A percentile compares a stretch with the other conserved stretches of the same genome.
Evolutionary conservation across 2,797 vertebrate genomes (phyloP).

Genomic region (Coccyzus lansbergi): DNA sequence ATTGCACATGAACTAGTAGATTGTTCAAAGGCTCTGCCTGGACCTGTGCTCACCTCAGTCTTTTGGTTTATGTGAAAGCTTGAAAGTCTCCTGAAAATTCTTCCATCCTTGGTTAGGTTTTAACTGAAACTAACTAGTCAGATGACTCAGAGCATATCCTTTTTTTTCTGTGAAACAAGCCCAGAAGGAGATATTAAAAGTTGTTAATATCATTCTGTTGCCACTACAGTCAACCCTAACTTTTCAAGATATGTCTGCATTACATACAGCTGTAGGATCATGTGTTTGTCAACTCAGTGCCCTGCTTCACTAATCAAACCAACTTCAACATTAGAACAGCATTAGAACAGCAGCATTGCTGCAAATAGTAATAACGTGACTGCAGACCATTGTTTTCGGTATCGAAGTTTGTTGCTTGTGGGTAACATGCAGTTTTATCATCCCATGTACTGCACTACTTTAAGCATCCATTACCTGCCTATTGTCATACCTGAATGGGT

Average conservation of each 20-base stretch:
- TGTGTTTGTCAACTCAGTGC: accelerated
- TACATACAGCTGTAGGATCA: background rate
- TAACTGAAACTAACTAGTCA: background rate
- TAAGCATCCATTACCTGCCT: background rate
- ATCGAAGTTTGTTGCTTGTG: background rate
- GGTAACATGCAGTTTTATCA: background rate
- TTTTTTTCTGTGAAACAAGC: background rate
- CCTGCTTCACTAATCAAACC: background rate
- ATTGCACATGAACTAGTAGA: background rate
- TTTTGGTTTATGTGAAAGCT: background rate
- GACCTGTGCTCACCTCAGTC: background rate
- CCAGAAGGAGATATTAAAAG: background rate
- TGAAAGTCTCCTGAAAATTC: background rate
- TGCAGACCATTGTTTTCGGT: background rate
- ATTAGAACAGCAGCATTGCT: background rate
- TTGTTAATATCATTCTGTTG: background rate
- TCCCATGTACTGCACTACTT: accelerated
- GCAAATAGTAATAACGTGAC: background rate
- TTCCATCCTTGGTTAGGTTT: background rate
- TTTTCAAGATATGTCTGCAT: background rate
- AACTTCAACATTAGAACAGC: background rate
- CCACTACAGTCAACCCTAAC: background rate
- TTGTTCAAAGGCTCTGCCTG: background rate
- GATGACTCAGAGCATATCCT: background rate
- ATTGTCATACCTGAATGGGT: background rate